phyloP scores from a whole-genome alignment of 2,113 vertebrate species.

The Odocoileus hemionus region DNA sequence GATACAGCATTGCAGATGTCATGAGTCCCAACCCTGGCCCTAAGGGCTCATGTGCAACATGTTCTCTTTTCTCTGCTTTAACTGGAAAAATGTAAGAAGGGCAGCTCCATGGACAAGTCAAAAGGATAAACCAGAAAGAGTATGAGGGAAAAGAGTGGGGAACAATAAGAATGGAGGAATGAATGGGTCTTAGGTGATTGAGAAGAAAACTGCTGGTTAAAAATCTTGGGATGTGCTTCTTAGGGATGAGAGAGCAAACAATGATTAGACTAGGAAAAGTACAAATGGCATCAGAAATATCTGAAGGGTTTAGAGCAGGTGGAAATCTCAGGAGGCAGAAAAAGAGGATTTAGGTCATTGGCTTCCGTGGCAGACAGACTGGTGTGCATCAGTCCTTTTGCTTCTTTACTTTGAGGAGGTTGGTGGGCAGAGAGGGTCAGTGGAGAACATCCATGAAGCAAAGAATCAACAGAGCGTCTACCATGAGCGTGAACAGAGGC shows the following conservation, averaged over 20 bases:
- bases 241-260: not conserved
- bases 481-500: not conserved
- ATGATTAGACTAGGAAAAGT: too few species aligned
- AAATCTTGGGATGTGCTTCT: not conserved
- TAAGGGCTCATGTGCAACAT: accelerated
- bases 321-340: not conserved
- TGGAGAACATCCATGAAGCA: not conserved
- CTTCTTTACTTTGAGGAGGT: not conserved
- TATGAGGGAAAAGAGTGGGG: not conserved
- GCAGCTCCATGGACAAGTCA: not conserved
- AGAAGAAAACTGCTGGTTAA: not conserved
- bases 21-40: not conserved
- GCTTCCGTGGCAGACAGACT: not conserved
- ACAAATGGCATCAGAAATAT: not conserved
- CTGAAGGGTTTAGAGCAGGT: not conserved
- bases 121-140: not conserved
- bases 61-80: not conserved
- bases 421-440: not conserved
- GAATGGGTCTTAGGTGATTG: not conserved
- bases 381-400: not conserved
- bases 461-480: not conserved
- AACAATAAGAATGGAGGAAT: not conserved
- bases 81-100: not conserved
- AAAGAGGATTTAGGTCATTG: not conserved
- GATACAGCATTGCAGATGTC: not conserved